A percentile compares a stretch with the other conserved stretches of the same genome.
Conservation (phyloP, 2,888 invertebrate species). For the Sminthurides aquaticus region DNA sequence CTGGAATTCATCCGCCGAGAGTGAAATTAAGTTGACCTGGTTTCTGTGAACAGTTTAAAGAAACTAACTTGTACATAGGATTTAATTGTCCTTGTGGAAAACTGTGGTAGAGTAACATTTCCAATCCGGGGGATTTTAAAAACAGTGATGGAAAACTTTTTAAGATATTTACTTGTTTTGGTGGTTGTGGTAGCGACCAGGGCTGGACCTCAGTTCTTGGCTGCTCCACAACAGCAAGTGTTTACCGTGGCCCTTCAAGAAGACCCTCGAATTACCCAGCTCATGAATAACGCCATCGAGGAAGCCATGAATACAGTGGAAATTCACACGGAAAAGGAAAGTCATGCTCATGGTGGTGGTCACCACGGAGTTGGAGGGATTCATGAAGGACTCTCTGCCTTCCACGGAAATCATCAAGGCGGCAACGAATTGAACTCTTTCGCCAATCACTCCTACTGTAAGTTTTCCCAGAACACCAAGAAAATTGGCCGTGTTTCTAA, state of each 20-base stretch:
- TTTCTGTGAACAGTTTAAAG: neutral
- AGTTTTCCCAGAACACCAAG: conserved; percentile 40
- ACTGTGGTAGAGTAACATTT: no score
- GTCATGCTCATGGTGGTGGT: neutral
- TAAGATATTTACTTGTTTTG: neutral
- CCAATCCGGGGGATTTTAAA: no score
- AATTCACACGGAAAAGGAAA: conserved; percentile 4
- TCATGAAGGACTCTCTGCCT: neutral
- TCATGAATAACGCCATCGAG: conserved; percentile 16
- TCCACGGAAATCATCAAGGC: neutral
- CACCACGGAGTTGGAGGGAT: neutral
- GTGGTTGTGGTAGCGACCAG: neutral
- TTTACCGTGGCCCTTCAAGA: conserved; percentile 2
- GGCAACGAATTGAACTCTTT: conserved; percentile 5
- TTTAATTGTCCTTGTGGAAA: no score
- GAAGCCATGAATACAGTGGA: conserved; percentile 16
- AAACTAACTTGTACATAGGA: no score
- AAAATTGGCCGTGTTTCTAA: conserved; percentile 40
- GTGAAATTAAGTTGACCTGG: neutral
- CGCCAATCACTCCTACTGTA: conserved; percentile 37
- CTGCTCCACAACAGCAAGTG: neutral
- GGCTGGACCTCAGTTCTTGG: neutral
- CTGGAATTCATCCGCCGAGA: neutral
- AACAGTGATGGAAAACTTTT: neutral
- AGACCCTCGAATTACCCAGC: conserved; percentile 4